Conservation (phyloP, 2,888 invertebrate species). For the Sialis lutaria region DNA sequence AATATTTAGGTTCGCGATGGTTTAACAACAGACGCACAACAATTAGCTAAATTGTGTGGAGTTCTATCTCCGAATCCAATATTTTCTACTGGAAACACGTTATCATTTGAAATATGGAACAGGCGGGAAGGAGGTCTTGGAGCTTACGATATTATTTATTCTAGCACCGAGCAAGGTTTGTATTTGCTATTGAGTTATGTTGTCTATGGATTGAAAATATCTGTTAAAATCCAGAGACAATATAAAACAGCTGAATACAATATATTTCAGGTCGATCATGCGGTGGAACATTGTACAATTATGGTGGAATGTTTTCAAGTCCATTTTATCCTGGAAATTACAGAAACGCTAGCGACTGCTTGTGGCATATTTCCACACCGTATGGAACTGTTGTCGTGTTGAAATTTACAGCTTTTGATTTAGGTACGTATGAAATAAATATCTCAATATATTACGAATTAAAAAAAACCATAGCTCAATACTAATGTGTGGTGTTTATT, state of each 20-base stretch:
- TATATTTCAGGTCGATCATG: conserved; percentile 36
- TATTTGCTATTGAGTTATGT: neutral
- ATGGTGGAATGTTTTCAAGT: conserved; percentile 44
- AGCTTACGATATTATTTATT: conserved; percentile 38
- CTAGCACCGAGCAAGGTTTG: conserved; percentile 35
- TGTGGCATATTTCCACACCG: conserved; percentile 45
- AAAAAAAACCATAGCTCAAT: too few species aligned
- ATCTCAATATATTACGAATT: too few species aligned
- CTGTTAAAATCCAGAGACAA: neutral
- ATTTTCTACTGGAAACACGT: conserved; percentile 48
- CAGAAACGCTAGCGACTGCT: conserved; percentile 36
- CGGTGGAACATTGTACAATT: conserved; percentile 44
- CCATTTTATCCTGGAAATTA: conserved; percentile 48
- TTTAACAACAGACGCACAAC: conserved; percentile 16
- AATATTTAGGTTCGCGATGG: conserved; percentile 32
- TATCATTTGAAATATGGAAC: conserved; percentile 35
- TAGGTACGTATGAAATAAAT: neutral
- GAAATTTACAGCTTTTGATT: conserved; percentile 27
- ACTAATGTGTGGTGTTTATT: conserved; percentile 13
- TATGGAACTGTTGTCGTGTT: conserved; percentile 31
- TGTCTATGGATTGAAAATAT: neutral
- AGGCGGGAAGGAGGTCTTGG: conserved; percentile 15
- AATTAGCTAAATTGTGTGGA: conserved; percentile 33
- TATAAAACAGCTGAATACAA: conserved; percentile 9
- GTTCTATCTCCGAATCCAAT: conserved; percentile 35